phyloP scores from a whole-genome alignment of 2,797 vertebrate species.

The Phoeniculus purpureus region DNA sequence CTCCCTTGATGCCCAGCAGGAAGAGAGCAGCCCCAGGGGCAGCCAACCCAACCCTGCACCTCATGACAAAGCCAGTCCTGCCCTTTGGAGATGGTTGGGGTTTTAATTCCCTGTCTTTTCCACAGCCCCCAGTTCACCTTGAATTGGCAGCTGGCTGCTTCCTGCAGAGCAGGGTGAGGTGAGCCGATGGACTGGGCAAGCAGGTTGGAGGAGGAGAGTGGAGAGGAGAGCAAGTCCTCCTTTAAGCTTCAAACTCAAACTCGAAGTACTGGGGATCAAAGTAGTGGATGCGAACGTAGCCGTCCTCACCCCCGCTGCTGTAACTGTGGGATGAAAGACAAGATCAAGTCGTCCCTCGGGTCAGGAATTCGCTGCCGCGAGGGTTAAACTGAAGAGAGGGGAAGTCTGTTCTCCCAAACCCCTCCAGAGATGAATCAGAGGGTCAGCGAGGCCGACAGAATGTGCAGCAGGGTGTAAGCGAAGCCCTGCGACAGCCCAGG shows the following conservation, averaged over 20 bases:
- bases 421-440: background rate
- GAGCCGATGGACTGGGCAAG: background rate
- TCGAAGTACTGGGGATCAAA: slow-evolving; percentile 98
- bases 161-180: background rate
- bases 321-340: slow-evolving; percentile 82
- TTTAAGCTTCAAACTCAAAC: slow-evolving; percentile 91
- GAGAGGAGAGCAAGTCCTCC: background rate
- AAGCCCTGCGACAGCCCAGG: rapidly evolving
- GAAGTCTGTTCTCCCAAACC: rapidly evolving
- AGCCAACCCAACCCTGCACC: background rate
- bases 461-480: rapidly evolving
- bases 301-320: slow-evolving; percentile 97
- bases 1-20: background rate
- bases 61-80: background rate
- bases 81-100: background rate
- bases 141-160: background rate
- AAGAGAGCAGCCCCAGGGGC: background rate
- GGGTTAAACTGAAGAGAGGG: rapidly evolving
- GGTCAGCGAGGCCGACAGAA: rapidly evolving
- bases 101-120: background rate
- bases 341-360: background rate
- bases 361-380: background rate
- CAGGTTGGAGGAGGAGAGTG: background rate
- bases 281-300: slow-evolving; percentile 95
- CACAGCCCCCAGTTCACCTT: background rate